A percentile compares a stretch with the other conserved stretches of the same genome.
These are phyloP conservation scores for Apaloderma vittatum DNA, from an alignment of 2,113 vertebrate species.

Conservation along the genomic window DNA sequence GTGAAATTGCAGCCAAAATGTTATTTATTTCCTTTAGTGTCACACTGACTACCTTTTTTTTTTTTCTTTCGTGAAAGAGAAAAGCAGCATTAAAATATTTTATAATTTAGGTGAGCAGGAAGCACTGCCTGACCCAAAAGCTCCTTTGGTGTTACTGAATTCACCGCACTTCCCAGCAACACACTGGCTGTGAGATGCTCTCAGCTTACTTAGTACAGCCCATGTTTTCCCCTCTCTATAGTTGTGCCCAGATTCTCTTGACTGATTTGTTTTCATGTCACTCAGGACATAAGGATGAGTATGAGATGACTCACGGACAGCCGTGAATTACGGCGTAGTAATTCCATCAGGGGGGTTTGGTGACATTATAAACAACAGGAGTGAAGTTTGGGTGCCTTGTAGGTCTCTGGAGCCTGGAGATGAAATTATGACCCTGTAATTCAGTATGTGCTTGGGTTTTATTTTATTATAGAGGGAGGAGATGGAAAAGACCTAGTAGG, in stretches of 20 bases:
- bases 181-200: background rate
- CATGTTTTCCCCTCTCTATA: background rate
- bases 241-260: background rate
- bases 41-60: background rate
- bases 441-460: slow-evolving; percentile 48
- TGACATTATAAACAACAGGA: slow-evolving; percentile 54
- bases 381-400: slow-evolving; percentile 37
- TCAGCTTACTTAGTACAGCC: background rate
- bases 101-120: background rate
- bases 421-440: slow-evolving; percentile 59
- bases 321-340: slow-evolving; percentile 41
- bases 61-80: background rate
- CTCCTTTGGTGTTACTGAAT: background rate
- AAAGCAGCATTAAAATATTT: background rate
- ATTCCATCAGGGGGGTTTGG: slow-evolving; percentile 39
- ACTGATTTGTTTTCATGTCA: slow-evolving; percentile 55
- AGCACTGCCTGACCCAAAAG: background rate
- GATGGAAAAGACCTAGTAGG: slow-evolving; percentile 50
- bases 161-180: background rate
- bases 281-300: slow-evolving; percentile 29
- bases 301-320: slow-evolving; percentile 41
- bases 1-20: background rate
- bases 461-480: slow-evolving; percentile 44
- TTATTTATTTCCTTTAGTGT: background rate
- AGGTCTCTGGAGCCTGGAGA: slow-evolving; percentile 19